Percentiles rank a stretch among this genome's conserved stretches.
phyloP scores from a whole-genome alignment of 2,888 invertebrate genomes.

The Eupithecia insigniata region DNA sequence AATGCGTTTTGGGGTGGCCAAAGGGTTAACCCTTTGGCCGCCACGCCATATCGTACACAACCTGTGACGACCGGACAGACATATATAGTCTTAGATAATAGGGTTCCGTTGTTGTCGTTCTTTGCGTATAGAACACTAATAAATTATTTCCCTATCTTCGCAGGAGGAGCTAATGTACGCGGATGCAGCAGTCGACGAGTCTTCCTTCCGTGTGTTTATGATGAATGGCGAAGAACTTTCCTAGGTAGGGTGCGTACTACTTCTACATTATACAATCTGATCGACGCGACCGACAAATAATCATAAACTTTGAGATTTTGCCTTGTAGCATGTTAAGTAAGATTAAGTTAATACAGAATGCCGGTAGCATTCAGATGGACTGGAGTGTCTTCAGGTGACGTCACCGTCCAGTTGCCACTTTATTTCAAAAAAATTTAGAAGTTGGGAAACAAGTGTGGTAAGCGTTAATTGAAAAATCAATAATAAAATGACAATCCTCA shows the following conservation, averaged over 20 bases:
- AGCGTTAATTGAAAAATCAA: no score
- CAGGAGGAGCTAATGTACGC: constrained; percentile 81
- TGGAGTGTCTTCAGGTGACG: no score
- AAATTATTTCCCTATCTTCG: neutral
- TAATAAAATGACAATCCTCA: no score
- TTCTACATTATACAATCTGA: neutral
- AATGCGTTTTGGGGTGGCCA: no score
- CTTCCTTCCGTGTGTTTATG: constrained; percentile 75
- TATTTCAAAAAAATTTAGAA: no score
- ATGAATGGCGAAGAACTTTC: constrained; percentile 71
- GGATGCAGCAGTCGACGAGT: constrained; percentile 73
- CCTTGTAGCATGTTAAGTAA: neutral
- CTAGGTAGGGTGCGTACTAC: constrained; percentile 43
- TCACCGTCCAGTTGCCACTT: no score
- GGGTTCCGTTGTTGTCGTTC: neutral
- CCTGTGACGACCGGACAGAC: no score
- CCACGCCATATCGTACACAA: no score
- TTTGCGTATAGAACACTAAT: neutral
- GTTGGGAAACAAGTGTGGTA: no score
- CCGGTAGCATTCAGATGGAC: neutral
- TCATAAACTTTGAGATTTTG: neutral
- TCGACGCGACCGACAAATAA: neutral
- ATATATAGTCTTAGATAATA: neutral
- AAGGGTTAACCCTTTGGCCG: no score
- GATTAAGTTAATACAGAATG: neutral